phyloP scores from a whole-genome alignment of 2,113 vertebrate genomes.

The Siniperca knerii region DNA sequence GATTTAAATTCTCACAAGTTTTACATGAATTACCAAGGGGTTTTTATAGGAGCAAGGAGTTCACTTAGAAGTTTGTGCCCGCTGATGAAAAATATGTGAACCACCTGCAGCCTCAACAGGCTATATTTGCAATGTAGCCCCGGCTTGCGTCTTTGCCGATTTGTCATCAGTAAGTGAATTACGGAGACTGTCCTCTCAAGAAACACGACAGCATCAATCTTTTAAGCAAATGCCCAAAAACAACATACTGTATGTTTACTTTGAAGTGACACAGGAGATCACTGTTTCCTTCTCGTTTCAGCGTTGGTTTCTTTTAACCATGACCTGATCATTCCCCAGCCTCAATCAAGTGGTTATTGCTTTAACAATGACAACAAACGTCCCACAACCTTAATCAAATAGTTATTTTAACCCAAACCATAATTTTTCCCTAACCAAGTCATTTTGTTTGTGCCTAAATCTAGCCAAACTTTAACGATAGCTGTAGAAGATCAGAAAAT shows the following conservation, averaged over 20 bases:
- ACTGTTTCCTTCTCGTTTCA: neutral
- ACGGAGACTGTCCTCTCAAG: neutral
- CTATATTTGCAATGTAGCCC: conserved; percentile 16
- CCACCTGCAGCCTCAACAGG: conserved; percentile 32
- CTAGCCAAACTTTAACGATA: no score
- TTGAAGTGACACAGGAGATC: neutral
- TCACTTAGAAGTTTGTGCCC: conserved; percentile 51
- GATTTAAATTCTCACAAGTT: conserved; percentile 59
- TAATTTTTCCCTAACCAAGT: neutral
- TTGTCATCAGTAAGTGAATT: neutral
- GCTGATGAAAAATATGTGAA: conserved; percentile 24
- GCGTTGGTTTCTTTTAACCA: neutral
- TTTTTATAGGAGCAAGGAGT: conserved; percentile 54
- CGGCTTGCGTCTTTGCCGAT: neutral
- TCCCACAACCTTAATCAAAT: neutral
- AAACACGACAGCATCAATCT: neutral
- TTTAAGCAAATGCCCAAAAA: neutral
- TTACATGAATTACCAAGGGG: conserved; percentile 52
- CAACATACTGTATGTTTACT: neutral
- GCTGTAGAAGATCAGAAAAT: no score
- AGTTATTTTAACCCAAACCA: neutral
- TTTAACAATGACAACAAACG: neutral
- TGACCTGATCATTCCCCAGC: neutral
- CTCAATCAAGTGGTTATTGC: neutral
- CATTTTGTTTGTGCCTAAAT: neutral